A percentile compares a stretch with the other conserved stretches of the same genome.
These are phyloP conservation scores for Xylota sylvarum DNA, from an alignment of 2,888 invertebrate genomes.

Conservation along the genomic window DNA sequence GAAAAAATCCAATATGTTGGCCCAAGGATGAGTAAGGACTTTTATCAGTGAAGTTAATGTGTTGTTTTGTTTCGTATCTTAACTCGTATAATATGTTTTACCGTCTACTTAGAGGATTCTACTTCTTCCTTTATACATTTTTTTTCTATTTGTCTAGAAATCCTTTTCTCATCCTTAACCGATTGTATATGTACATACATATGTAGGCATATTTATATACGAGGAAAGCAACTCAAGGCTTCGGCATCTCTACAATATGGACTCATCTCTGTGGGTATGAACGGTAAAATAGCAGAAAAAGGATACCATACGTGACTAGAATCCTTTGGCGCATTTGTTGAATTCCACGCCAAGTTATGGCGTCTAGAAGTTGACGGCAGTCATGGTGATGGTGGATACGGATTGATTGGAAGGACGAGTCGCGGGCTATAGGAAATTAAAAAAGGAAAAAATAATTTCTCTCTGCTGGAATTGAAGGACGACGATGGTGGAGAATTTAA, in stretches of 20 bases:
- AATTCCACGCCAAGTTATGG: slow-evolving; percentile 7
- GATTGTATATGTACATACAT: neutral
- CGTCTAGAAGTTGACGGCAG: slow-evolving; percentile 1
- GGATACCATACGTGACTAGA: slow-evolving; percentile 49
- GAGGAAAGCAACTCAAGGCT: neutral
- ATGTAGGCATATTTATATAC: neutral
- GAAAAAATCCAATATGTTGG: slow-evolving; percentile 23
- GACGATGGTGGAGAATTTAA: neutral
- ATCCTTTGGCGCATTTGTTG: slow-evolving; percentile 23
- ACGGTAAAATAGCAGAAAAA: slow-evolving; percentile 20
- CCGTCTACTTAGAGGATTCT: slow-evolving; percentile 12
- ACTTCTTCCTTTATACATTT: slow-evolving; percentile 17
- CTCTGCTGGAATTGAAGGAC: neutral
- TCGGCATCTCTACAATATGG: neutral
- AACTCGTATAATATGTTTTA: slow-evolving; percentile 13
- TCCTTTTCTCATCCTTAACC: slow-evolving; percentile 12
- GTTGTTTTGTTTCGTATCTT: slow-evolving; percentile 39
- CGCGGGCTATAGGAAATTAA: slow-evolving; percentile 5
- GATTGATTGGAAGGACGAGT: slow-evolving; percentile 23
- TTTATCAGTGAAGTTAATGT: slow-evolving; percentile 41
- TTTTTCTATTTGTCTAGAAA: slow-evolving; percentile 20
- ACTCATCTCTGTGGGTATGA: neutral
- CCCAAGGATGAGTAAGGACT: neutral
- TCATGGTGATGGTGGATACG: neutral
- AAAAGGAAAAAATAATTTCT: neutral